Evolutionary conservation across 2,888 invertebrate genomes (phyloP), one percentile per base, ranked within the genome.

Genomic region (Dynastes hyllus): DNA sequence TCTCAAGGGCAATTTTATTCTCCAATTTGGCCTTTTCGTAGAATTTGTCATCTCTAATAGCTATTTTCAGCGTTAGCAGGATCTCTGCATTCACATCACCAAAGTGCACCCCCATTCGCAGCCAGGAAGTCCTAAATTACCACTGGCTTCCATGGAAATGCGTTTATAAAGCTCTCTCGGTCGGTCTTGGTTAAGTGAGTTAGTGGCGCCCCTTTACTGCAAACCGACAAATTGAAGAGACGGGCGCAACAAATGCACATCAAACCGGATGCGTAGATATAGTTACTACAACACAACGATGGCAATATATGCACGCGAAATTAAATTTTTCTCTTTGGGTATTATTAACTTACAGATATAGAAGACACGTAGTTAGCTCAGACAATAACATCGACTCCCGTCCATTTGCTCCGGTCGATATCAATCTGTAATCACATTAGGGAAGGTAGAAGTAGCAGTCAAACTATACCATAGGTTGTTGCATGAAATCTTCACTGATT

Each of bases 301-400:
- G 16, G 13, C 55, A 55, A 55, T 55, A 55, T n/a, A 3, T 55
- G 55, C 55, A 55, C 0, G 16, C 55, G 16, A 55, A 55, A 55
- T 55, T 55, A n/a, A 16, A 55, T 55, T 55, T 55, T 55, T n/a
- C 55, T n/a, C 55, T 55, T 55, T n/a, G 55, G 55, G 2, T 22
- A 3, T 16, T 55, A 16, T 55, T 22, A 6, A 6, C 0, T 55
- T 55, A 16, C 16, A 45, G 11, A 11, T 45, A 8, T 45, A 45
- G 11, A 45, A 45, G 45, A 8, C 1, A 45, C 45, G 11, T 45
- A 45, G 11, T 45, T 45, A 45, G 45, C 45, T 45, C 9, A 37
- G 3, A 45, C 45, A 45, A 45, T 45, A 45, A 45, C 45, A 45
- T 45, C 45, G 45, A 45, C 11, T 37, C 45, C 11, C 2, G 8